A percentile compares a stretch with the other conserved stretches of the same genome.
phyloP scores from a whole-genome alignment of 2,888 invertebrate genomes.

The Sipha maydis region DNA sequence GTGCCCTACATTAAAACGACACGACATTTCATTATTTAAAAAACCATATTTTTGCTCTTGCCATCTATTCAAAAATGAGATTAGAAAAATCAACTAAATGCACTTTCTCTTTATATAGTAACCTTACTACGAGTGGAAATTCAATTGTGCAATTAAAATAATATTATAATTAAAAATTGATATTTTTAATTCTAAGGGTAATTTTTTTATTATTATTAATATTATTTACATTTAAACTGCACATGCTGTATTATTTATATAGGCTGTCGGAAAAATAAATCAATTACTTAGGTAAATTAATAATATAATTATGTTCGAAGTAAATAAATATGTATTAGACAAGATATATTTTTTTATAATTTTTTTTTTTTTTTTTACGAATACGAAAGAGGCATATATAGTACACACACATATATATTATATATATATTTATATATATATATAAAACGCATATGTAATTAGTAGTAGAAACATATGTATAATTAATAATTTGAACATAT shows the following conservation, averaged over 20 bases:
- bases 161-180: background rate
- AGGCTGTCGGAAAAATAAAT: too few species aligned
- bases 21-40: constrained; percentile 58
- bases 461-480: too few species aligned
- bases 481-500: too few species aligned
- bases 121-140: background rate
- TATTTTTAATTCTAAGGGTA: background rate
- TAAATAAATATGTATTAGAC: background rate
- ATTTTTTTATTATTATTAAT: background rate
- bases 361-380: too few species aligned
- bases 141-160: background rate
- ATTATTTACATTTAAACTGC: too few species aligned
- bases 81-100: constrained; percentile 18
- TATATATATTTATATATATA: too few species aligned
- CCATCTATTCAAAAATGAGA: constrained; percentile 43
- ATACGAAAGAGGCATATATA: too few species aligned
- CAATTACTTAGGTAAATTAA: background rate
- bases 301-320: background rate
- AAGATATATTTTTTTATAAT: too few species aligned
- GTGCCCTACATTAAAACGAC: constrained; percentile 60
- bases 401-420: too few species aligned
- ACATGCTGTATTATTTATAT: background rate
- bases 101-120: constrained; percentile 38
- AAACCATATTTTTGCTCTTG: constrained; percentile 37
- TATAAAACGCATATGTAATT: too few species aligned